These are phyloP conservation scores for Pagetopsis macropterus DNA, from an alignment of 2,797 vertebrate genomes.

Conservation along the genomic window DNA sequence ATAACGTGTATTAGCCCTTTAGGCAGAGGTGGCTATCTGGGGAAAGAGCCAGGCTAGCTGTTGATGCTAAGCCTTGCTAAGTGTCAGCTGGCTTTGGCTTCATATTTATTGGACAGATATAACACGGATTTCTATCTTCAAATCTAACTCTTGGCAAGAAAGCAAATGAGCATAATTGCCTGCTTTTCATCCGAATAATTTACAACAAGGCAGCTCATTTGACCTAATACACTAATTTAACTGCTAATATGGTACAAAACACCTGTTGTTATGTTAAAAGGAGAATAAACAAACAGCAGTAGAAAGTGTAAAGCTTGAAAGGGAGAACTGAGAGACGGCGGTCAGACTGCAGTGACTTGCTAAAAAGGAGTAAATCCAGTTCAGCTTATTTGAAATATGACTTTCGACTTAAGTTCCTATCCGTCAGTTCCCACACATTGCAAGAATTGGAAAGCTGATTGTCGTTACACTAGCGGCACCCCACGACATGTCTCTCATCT, in stretches of 20 bases:
- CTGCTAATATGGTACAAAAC: not conserved
- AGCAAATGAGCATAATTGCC: too few relatives aligned
- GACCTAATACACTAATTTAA: too few relatives aligned
- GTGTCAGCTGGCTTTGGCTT: not conserved
- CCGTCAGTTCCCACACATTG: not conserved
- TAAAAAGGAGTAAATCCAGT: not conserved
- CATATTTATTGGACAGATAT: not conserved
- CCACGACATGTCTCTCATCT: not conserved
- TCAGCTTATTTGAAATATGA: slow-evolving; percentile 8
- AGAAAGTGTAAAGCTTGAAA: not conserved
- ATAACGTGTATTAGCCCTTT: not conserved
- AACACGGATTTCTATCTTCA: not conserved
- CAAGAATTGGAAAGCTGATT: not conserved
- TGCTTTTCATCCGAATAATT: not conserved
- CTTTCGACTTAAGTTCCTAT: not conserved
- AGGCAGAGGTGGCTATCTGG: not conserved
- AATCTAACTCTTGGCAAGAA: not conserved
- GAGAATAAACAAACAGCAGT: not conserved
- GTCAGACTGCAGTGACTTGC: not conserved
- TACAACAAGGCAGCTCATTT: not conserved
- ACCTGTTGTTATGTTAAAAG: not conserved
- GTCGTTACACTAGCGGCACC: too few relatives aligned
- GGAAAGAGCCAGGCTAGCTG: not conserved
- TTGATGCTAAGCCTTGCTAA: not conserved
- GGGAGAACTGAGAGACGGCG: not conserved